Base-by-base conservation (phyloP, 2,888 invertebrate genomes). In the Orthosia gothica region DNA sequence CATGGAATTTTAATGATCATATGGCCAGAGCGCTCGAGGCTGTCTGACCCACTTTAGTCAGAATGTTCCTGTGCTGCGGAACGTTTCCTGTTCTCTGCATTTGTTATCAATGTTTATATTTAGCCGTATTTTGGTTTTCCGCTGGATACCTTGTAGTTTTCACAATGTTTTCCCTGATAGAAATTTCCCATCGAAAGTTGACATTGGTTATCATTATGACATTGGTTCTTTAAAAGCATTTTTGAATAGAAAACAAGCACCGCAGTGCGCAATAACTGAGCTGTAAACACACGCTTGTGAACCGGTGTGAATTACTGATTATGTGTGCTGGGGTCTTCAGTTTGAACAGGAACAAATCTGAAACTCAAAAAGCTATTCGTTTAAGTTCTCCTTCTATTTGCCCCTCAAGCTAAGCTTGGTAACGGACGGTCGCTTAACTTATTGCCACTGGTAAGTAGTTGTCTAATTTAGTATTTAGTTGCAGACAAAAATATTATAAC, bases 1-100 rank as follows among this genome's bases (percentile, higher is more conserved):
- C 80, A 76, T 82, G 64, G 76, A 84, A 84, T 87, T 87, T 86
- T 86, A 87, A 86, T 86, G 85, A 74, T 71, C 82, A 72, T 74
- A 68, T 61, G 73, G 70, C 70, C 79, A 73, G 76, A 76, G 76
- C 74, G 71, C 79, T 59, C 70, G 52, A 13, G 66, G 70, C 69
- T 70, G 55, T 52, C 57, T 84, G 87, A 85, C 85, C 87, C 67
- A 86, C 61, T 82, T 87, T 87, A 65, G 74, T 63, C 59, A 76
- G 23, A 79, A 79, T 75, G 58, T 58, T 67, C 32, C 57, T 49
- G 67, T 54, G 49, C 15, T 54, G 50, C 45, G 59, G 9, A 54
- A 70, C 55, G 32, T 50, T 70, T 80, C 62, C 65, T 58, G 69
- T 73, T 45, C 57, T 67, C 47, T 74, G 63, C 52, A 20, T 83